phyloP scores from a whole-genome alignment of 2,797 vertebrate species.

The Cuniculus paca region DNA sequence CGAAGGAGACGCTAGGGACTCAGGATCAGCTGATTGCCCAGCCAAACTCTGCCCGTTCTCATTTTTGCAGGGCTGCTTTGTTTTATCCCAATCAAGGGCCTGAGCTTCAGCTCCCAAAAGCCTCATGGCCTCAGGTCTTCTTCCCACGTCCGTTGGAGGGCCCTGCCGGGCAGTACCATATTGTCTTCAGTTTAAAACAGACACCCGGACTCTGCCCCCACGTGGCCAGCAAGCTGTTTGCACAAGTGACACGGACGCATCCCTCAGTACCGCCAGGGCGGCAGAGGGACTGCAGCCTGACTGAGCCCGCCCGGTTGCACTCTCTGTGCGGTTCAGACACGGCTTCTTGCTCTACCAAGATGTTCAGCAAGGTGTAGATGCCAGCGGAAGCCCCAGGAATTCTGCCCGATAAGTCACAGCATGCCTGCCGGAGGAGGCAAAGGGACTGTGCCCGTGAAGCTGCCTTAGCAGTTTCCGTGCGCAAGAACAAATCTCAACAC shows the following conservation, averaged over 20 bases:
- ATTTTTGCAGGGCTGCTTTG: not conserved
- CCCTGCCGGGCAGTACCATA: not conserved
- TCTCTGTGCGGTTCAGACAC: not conserved
- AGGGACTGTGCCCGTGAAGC: not conserved
- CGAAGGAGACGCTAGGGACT: not conserved
- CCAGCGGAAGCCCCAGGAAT: not conserved
- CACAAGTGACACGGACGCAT: not conserved
- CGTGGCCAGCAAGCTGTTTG: not conserved
- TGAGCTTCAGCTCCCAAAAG: not conserved
- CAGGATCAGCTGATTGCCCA: not conserved
- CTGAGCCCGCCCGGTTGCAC: not conserved
- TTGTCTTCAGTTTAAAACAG: not conserved
- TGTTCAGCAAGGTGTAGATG: conserved; percentile 66
- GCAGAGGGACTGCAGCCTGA: not conserved
- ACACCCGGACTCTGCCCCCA: not conserved
- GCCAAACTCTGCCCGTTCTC: not conserved
- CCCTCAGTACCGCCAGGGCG: not conserved
- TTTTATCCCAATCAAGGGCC: not conserved
- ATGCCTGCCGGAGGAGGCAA: not conserved
- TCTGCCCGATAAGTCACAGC: fast-evolving
- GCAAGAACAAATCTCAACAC: not conserved
- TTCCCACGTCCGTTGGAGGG: not conserved
- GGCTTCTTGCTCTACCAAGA: conserved; percentile 54
- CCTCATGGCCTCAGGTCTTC: not conserved
- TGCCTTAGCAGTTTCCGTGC: not conserved